Conservation (phyloP, 2,888 invertebrate species). For the Caenorhabditis sp. region DNA sequence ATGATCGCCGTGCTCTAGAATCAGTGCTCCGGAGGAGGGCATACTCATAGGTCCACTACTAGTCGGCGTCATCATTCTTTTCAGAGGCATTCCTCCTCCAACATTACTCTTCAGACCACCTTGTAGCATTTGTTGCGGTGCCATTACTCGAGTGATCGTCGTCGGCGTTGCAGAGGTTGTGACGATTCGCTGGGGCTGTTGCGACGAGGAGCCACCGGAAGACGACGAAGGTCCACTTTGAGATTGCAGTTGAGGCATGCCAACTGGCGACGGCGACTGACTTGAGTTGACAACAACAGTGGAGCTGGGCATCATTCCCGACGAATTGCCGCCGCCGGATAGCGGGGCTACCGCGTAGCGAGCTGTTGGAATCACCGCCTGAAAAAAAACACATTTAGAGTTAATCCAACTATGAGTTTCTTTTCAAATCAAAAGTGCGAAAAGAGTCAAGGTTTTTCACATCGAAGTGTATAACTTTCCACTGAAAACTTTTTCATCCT, state of each 20-base stretch:
- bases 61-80: conserved; percentile 40
- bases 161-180: background rate
- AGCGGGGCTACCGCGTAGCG: conserved; percentile 44
- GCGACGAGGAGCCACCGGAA: background rate
- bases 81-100: background rate
- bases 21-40: conserved; percentile 29
- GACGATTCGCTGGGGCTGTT: background rate
- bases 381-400: too few species aligned
- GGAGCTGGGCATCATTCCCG: background rate
- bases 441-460: background rate
- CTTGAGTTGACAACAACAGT: conserved; percentile 18
- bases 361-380: conserved; percentile 39
- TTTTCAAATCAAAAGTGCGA: too few species aligned
- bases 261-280: conserved; percentile 17
- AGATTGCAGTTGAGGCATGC: conserved; percentile 60
- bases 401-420: too few species aligned
- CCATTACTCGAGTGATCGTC: conserved; percentile 29
- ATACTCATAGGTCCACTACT: conserved; percentile 24
- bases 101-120: background rate
- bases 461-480: background rate
- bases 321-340: background rate
- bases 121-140: conserved; percentile 22
- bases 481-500: background rate
- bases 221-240: conserved; percentile 14
- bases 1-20: conserved; percentile 36